Evolutionary conservation across 2,113 vertebrate species (phyloP).

Genomic region (Sinocyclocheilus grahami): DNA sequence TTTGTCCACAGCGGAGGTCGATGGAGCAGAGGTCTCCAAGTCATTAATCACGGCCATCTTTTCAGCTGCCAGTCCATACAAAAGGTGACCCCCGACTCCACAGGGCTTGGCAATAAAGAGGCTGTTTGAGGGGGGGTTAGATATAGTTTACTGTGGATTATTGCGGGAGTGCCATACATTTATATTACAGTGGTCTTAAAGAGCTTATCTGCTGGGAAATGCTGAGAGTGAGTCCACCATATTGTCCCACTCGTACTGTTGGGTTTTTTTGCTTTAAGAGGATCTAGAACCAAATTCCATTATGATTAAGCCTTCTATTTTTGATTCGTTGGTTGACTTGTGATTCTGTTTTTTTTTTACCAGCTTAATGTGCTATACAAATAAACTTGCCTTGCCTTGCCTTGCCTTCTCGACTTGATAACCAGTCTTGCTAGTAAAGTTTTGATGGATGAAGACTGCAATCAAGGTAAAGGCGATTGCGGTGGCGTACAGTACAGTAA

Average conservation of each 20-base stretch:
- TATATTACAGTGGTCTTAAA: conserved; percentile 73
- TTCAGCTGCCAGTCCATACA: conserved; percentile 85
- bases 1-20: conserved; percentile 64
- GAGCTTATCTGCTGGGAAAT: conserved; percentile 66
- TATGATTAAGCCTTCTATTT: conserved; percentile 21
- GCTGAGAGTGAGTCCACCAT: conserved; percentile 59
- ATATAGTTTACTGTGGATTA: conserved; percentile 72
- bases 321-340: conserved; percentile 25
- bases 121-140: conserved; percentile 56
- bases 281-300: conserved; percentile 18
- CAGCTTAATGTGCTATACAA: no score
- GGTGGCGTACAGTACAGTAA: no score
- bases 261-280: conserved; percentile 31
- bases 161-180: conserved; percentile 54
- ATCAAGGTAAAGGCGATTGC: no score
- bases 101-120: conserved; percentile 73
- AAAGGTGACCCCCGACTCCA: conserved; percentile 79
- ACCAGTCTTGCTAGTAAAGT: no score
- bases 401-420: no score
- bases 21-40: conserved; percentile 77
- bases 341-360: background rate
- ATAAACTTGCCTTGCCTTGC: no score
- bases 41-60: conserved; percentile 87
- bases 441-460: no score
- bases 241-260: conserved; percentile 62